Conservation (phyloP, 1,140 invertebrate species). For the Neodiprion pinetum region DNA sequence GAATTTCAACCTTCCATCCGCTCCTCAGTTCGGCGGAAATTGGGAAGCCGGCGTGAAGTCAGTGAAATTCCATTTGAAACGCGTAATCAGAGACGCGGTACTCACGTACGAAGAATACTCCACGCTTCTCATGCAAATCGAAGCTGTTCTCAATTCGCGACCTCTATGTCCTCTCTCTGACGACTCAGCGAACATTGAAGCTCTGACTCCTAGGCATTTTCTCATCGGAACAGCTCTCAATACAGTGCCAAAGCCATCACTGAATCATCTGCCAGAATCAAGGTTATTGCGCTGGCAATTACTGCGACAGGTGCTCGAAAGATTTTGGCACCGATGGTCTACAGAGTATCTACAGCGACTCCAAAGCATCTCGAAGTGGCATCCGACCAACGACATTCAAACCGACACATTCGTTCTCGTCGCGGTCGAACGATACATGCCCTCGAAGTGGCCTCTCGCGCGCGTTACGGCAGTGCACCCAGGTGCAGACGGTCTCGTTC, state of each 20-base stretch:
- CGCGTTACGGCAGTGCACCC: constrained; percentile 28
- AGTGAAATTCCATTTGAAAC: constrained; percentile 26
- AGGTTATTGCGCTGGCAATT: constrained; percentile 16
- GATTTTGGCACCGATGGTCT: constrained; percentile 20
- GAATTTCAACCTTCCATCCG: constrained; percentile 40
- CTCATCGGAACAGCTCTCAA: constrained; percentile 38
- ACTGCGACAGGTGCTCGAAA: constrained; percentile 13
- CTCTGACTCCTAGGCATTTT: constrained; percentile 41
- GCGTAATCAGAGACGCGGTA: constrained; percentile 18
- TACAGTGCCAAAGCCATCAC: constrained; percentile 25
- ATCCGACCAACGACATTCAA: background rate
- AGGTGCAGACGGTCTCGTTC: constrained; percentile 29
- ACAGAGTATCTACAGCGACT: constrained; percentile 10
- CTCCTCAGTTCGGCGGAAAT: constrained; percentile 39
- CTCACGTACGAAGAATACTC: constrained; percentile 35
- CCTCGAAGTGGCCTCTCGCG: constrained; percentile 34
- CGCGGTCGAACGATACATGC: constrained; percentile 16
- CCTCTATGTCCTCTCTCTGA: constrained; percentile 29
- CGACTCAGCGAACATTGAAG: constrained; percentile 27
- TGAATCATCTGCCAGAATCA: background rate
- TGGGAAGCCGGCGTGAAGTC: constrained; percentile 38
- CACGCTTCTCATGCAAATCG: constrained; percentile 33
- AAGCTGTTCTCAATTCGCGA: constrained; percentile 19
- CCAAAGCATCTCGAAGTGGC: constrained; percentile 12
- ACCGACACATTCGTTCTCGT: constrained; percentile 11